Base-by-base conservation (phyloP, 1,140 invertebrate genomes). In the Drosophila subpulchrella region DNA sequence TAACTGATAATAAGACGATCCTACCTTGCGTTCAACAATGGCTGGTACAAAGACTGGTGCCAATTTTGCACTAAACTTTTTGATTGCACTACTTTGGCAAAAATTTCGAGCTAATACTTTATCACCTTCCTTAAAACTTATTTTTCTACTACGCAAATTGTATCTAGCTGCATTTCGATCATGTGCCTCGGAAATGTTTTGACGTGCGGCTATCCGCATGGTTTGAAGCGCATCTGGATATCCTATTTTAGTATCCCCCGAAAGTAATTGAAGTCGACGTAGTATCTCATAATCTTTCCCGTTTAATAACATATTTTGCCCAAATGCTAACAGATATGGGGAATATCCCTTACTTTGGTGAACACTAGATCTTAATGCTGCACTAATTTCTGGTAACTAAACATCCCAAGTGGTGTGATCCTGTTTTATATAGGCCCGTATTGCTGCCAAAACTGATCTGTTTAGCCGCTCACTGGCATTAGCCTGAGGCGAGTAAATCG, bases 261-360 rank as follows among this genome's bases (percentile, higher is more conserved):
- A 48, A 5, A 63, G 30, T 24, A 62, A 6, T n/a, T 60, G 46
- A n/a, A 71, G 24, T 34, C 54, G 55, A 4, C 61, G 15, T 8
- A 59, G 48, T 8, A 66, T 13, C 1, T 36, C 46, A 13, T 73
- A 66, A n/a, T 73, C 70, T 17, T 36, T 39, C 13, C 61, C 55
- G 34, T 59, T 63, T 8, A 59, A 30, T 7, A 74, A n/a, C 71
- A 67, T 74, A 36, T 60, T 74, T 27, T 67, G 63, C 0, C 63
- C 62, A 42, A 74, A 67, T 2, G 12, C 13, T 12, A 57, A 13
- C 20, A 62, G 42, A 36, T 39, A 60, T 12, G 30, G 30, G 30
- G 6, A 32, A 32, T 32, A 32, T 32, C 67, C 67, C 4, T 51
- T 62, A 7, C 51, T 62, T 32, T n/a, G 32, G 38, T 62, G 59